phyloP scores from a whole-genome alignment of 1,140 invertebrate species.

The Anoplophora glabripennis region DNA sequence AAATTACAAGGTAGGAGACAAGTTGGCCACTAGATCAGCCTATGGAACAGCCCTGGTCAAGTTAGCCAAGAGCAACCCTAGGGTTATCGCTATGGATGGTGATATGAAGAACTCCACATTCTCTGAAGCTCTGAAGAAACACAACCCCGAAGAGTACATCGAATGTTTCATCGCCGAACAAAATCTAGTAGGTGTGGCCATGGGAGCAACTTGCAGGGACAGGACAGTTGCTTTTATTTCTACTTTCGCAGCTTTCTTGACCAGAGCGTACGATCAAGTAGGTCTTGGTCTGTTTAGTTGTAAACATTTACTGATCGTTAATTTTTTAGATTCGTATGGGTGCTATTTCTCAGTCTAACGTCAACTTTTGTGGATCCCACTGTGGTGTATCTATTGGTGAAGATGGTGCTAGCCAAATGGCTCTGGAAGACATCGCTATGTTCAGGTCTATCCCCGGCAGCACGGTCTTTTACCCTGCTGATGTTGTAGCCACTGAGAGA shows the following conservation, averaged over 20 bases:
- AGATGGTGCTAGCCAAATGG: conserved; percentile 99
- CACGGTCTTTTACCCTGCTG: conserved; percentile 95
- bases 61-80: conserved; percentile 74
- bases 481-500: conserved; percentile 91
- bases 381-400: conserved; percentile 94
- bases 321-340: conserved; percentile 88
- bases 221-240: conserved; percentile 89
- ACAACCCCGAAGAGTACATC: conserved; percentile 75
- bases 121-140: conserved; percentile 85
- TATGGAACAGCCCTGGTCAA: conserved; percentile 88
- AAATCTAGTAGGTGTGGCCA: conserved; percentile 94
- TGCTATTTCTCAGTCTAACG: conserved; percentile 96
- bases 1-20: conserved; percentile 75
- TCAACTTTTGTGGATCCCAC: conserved; percentile 96
- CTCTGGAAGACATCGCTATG: conserved; percentile 94
- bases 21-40: conserved; percentile 88
- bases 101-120: conserved; percentile 99
- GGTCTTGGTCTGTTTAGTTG: conserved; percentile 2
- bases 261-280: conserved; percentile 91
- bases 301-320: conserved; percentile 14
- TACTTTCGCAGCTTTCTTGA: conserved; percentile 97
- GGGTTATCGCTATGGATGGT: conserved; percentile 90
- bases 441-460: conserved; percentile 89
- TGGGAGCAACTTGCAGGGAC: conserved; percentile 86
- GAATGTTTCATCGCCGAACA: conserved; percentile 99